Conservation (phyloP, 2,113 vertebrate genomes). For the Macaca nemestrina region DNA sequence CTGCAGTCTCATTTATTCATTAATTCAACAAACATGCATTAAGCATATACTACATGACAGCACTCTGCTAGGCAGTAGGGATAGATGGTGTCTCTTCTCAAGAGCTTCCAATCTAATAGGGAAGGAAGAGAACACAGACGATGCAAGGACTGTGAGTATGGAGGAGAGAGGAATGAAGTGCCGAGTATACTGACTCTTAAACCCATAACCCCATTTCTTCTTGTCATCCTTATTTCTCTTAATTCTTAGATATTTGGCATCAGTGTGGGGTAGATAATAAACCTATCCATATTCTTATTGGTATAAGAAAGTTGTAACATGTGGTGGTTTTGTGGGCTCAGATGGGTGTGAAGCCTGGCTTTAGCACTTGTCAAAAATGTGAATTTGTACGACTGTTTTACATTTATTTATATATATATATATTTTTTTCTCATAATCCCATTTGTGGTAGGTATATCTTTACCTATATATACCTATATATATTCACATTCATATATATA, state of each 20-base stretch:
- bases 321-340: background rate
- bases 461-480: too few species aligned
- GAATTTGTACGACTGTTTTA: background rate
- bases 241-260: background rate
- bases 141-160: background rate
- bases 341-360: background rate
- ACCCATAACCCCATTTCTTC: background rate
- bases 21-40: background rate
- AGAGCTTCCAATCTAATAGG: background rate
- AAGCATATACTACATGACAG: background rate
- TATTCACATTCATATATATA: too few species aligned
- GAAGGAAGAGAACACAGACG: background rate
- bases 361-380: background rate
- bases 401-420: too few species aligned
- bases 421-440: too few species aligned
- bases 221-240: background rate
- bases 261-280: background rate
- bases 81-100: background rate
- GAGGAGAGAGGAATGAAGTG: background rate
- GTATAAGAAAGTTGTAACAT: background rate
- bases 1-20: background rate
- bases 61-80: background rate
- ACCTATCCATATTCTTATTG: background rate
- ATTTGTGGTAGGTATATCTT: too few species aligned
- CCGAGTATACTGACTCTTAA: background rate